These are phyloP conservation scores for Calameuta pallipes DNA, from an alignment of 2,888 invertebrate species.

Conservation along the genomic window DNA sequence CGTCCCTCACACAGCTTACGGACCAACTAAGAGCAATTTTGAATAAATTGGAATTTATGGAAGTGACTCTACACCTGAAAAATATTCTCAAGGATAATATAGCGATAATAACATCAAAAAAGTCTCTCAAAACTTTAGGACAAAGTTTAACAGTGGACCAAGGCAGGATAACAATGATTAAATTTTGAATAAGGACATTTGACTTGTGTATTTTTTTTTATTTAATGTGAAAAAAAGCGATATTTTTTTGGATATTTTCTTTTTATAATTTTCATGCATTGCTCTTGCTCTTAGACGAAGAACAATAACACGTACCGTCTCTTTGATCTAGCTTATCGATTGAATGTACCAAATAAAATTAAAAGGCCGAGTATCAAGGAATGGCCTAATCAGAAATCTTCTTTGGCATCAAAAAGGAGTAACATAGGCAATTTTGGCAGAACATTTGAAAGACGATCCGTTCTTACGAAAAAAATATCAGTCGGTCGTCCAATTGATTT, in stretches of 20 bases:
- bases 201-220: too few relatives aligned
- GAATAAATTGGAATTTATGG: conserved; percentile 17
- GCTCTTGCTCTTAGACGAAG: not conserved
- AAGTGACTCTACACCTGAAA: conserved; percentile 9
- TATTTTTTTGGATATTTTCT: not conserved
- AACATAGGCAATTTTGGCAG: not conserved
- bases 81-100: conserved; percentile 8
- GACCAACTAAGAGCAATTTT: conserved; percentile 17
- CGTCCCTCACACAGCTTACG: conserved; percentile 15
- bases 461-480: not conserved
- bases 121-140: not conserved
- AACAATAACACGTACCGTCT: not conserved
- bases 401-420: not conserved
- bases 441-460: not conserved
- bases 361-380: not conserved
- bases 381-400: not conserved
- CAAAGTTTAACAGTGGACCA: not conserved
- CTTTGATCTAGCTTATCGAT: not conserved
- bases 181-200: not conserved
- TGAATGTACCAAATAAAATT: not conserved
- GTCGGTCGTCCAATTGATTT: not conserved
- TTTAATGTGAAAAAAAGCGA: too few relatives aligned
- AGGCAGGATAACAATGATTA: not conserved
- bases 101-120: not conserved
- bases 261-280: not conserved